Evolutionary conservation across 1,140 invertebrate species (phyloP), one percentile per base, ranked within the genome.

Genomic region (Rhizoglyphus robini): DNA sequence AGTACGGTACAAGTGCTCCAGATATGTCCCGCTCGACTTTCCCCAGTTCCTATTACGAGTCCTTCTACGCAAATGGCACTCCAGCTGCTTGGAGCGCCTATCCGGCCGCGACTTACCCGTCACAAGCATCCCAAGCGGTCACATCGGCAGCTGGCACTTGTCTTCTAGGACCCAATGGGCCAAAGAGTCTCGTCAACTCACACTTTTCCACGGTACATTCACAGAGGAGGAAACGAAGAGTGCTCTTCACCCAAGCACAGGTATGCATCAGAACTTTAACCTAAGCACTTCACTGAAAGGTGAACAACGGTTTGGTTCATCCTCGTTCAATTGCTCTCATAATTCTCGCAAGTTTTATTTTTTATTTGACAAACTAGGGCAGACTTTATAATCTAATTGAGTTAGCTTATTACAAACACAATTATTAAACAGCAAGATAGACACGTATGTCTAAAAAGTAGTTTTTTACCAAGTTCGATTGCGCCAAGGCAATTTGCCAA

Each of bases 191-290:
- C 30, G 41, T 65, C 15, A 15, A 36, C 3, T 4, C 41, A 13
- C 66, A 67, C 32, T 67, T 67, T 34, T 41, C 62, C n/a, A 5
- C 62, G 8, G 63, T 65, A 27, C 65, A 67, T 58, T 59, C 68
- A 18, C 69, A 72, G 66, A 82, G 83, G 68, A 90, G 91, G 74
- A 97, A 96, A 79, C 88, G 93, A 0, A 78, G 94, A 49, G 88
- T 97, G 0, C 80, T 98, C 0, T 98, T 98, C 76, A 94, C 91
- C 0, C 91, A 87, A 75, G 81, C 86, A 0, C 95, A 98, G 79
- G 69, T 68, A 68, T 32, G 25, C 48, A 2, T 63, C 31, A n/a
- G n/a, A n/a, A n/a, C n/a, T n/a, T n/a, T n/a, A n/a, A n/a, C n/a
- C n/a, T n/a, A n/a, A n/a, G n/a, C n/a, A n/a, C n/a, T n/a, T n/a